These are phyloP conservation scores for Drepana arcuata DNA, from an alignment of 1,140 invertebrate genomes.

Conservation along the genomic window DNA sequence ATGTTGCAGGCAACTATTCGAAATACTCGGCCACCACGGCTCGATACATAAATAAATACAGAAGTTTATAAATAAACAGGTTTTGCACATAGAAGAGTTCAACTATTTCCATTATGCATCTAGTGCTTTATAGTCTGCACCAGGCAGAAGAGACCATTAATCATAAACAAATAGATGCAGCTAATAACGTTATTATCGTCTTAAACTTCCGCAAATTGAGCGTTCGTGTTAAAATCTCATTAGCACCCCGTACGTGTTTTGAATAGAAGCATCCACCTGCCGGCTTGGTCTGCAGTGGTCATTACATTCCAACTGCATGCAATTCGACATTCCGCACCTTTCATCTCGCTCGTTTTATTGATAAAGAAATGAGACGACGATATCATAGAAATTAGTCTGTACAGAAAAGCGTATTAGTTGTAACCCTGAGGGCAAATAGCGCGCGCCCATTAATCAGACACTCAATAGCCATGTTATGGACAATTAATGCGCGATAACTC, in stretches of 20 bases:
- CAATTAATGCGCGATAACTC: constrained; percentile 27
- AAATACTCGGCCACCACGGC: too few species aligned
- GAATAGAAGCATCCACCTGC: constrained; percentile 6
- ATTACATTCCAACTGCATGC: constrained; percentile 1
- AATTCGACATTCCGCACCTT: too few species aligned
- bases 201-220: constrained; percentile 11
- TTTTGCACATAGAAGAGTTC: too few species aligned
- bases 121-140: too few species aligned
- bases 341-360: too few species aligned
- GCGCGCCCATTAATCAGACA: constrained; percentile 23
- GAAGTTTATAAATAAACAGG: too few species aligned
- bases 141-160: too few species aligned
- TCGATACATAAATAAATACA: too few species aligned
- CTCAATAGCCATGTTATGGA: constrained; percentile 26
- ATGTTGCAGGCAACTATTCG: too few species aligned
- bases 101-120: too few species aligned
- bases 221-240: constrained; percentile 14
- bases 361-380: too few species aligned
- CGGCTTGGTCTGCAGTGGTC: neutral
- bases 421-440: constrained; percentile 7
- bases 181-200: constrained; percentile 14
- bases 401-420: constrained; percentile 1
- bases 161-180: constrained; percentile 11
- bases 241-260: constrained; percentile 5
- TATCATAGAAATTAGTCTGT: too few species aligned